Percentiles rank a stretch among this genome's conserved stretches.
These are phyloP conservation scores for Gila robusta DNA, from an alignment of 2,797 vertebrate species.

Conservation along the genomic window DNA sequence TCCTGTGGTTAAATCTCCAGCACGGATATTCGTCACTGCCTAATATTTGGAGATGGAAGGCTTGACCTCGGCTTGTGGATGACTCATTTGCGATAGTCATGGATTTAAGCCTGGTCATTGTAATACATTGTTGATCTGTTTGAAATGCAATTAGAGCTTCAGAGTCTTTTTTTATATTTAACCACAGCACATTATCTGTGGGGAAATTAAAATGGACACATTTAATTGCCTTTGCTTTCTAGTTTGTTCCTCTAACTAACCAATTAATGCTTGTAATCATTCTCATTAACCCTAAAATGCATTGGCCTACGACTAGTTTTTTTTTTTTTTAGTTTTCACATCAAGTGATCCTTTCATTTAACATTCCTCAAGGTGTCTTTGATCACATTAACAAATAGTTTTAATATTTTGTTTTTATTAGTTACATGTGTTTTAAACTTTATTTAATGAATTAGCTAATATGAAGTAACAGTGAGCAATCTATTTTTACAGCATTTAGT, in stretches of 20 bases:
- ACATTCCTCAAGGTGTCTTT: background rate
- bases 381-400: background rate
- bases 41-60: slow-evolving; percentile 31
- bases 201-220: slow-evolving; percentile 65
- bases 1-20: slow-evolving; percentile 36
- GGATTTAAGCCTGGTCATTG: slow-evolving; percentile 41
- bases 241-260: slow-evolving; percentile 69
- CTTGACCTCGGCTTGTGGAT: slow-evolving; percentile 23
- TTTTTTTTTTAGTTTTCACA: no score
- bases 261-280: slow-evolving; percentile 76
- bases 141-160: slow-evolving; percentile 59
- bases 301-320: no score
- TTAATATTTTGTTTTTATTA: background rate
- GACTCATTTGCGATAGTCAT: slow-evolving; percentile 19
- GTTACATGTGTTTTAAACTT: background rate
- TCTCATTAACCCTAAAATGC: slow-evolving; percentile 47
- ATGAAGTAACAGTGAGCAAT: background rate
- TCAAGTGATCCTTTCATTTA: slow-evolving; percentile 23
- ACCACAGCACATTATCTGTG: slow-evolving; percentile 61
- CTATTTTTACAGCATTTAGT: background rate
- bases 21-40: slow-evolving; percentile 29
- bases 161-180: slow-evolving; percentile 44
- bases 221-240: slow-evolving; percentile 70
- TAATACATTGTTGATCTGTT: slow-evolving; percentile 50
- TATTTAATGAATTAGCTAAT: background rate